Conservation (phyloP, 2,797 vertebrate species). For the Thamnophis elegans region DNA sequence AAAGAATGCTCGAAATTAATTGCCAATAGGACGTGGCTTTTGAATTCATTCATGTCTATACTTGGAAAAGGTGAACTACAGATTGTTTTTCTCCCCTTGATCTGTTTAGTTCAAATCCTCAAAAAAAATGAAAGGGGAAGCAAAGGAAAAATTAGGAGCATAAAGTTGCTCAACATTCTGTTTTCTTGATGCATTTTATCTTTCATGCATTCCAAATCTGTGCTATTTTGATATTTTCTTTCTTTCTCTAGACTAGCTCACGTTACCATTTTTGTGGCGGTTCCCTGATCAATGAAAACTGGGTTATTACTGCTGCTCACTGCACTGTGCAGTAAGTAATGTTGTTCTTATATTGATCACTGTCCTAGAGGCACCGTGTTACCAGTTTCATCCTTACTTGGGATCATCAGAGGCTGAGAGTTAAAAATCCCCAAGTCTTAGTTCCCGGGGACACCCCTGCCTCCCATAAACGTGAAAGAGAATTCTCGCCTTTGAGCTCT, state of each 20-base stretch:
- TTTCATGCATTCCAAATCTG: background rate
- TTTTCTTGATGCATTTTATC: background rate
- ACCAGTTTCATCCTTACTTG: background rate
- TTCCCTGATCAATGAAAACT: constrained; percentile 62
- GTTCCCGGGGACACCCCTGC: background rate
- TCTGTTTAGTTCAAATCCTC: background rate
- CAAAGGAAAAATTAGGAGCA: background rate
- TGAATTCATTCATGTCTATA: background rate
- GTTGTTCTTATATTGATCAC: background rate
- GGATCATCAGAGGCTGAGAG: background rate
- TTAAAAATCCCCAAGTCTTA: background rate
- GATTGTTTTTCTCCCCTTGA: background rate
- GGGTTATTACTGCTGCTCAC: constrained; percentile 69
- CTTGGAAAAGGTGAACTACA: background rate
- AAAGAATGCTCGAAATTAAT: background rate
- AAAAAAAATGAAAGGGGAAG: background rate
- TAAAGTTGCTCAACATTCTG: background rate
- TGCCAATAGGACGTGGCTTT: background rate
- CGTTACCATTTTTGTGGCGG: constrained; percentile 64
- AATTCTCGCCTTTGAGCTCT: background rate
- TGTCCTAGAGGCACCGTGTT: background rate
- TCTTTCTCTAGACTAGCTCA: constrained; percentile 31
- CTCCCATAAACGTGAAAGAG: background rate
- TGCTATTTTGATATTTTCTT: background rate
- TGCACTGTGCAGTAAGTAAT: constrained; percentile 60